phyloP scores from a whole-genome alignment of 2,113 vertebrate species.

The Mustelus asterias region DNA sequence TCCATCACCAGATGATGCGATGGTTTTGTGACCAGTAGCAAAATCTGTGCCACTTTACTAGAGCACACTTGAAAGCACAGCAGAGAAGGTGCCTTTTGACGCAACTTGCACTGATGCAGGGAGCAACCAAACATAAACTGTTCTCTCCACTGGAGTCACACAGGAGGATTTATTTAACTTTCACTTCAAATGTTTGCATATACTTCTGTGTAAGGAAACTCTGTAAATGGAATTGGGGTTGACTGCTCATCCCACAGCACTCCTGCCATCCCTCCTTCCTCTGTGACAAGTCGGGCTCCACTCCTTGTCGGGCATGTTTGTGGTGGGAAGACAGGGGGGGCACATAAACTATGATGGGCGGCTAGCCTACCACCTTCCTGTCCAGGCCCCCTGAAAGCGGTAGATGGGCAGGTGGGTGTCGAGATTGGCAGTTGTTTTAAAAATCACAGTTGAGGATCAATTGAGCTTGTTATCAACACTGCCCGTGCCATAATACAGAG shows the following conservation, averaged over 20 bases:
- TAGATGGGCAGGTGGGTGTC: too few species aligned
- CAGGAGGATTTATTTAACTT: not conserved
- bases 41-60: not conserved
- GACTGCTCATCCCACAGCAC: not conserved
- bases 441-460: too few species aligned
- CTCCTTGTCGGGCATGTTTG: too few species aligned
- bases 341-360: too few species aligned
- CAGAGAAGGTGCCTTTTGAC: not conserved
- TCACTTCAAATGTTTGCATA: not conserved
- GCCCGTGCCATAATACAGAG: too few species aligned
- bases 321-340: too few species aligned
- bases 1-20: not conserved
- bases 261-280: not conserved
- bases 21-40: not conserved
- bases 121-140: not conserved
- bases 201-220: not conserved
- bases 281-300: not conserved
- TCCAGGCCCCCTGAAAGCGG: too few species aligned
- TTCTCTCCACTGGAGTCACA: not conserved
- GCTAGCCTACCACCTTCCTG: too few species aligned
- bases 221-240: not conserved
- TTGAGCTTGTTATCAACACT: too few species aligned
- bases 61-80: not conserved
- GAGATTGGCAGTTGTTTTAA: too few species aligned
- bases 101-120: not conserved